Evolutionary conservation across 2,888 invertebrate species (phyloP).

Genomic region (Sclerodermus sp.): DNA sequence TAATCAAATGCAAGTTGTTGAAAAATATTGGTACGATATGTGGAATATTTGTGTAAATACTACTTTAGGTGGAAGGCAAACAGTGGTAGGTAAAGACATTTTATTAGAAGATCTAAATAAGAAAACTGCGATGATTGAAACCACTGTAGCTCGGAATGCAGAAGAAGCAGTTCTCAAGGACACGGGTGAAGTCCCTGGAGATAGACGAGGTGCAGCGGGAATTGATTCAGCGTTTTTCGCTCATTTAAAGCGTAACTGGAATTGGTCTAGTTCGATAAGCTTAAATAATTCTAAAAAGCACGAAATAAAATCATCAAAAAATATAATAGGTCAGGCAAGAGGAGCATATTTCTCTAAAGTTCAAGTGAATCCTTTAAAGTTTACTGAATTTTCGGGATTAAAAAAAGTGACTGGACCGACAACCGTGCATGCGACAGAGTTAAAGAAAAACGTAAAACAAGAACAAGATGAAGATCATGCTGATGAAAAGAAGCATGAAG

Average conservation of each 20-base stretch:
- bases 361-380: conserved; percentile 35
- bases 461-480: not conserved
- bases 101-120: conserved; percentile 58
- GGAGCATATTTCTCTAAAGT: conserved; percentile 28
- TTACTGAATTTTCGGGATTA: conserved; percentile 37
- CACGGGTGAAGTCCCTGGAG: conserved; percentile 70
- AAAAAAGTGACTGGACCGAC: conserved; percentile 35
- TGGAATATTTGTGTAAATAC: conserved; percentile 71
- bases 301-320: conserved; percentile 2
- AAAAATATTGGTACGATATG: conserved; percentile 71
- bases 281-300: not conserved
- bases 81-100: conserved; percentile 57
- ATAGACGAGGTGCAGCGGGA: conserved; percentile 72
- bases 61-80: conserved; percentile 60
- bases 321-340: conserved; percentile 14
- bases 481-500: conserved; percentile 16
- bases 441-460: conserved; percentile 13
- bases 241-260: conserved; percentile 69
- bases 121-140: conserved; percentile 59
- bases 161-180: conserved; percentile 60
- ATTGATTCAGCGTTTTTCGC: conserved; percentile 71
- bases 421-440: conserved; percentile 23
- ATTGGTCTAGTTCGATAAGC: conserved; percentile 49
- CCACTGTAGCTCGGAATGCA: conserved; percentile 55
- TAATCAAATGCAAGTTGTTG: conserved; percentile 60